These are phyloP conservation scores for Limnephilus auricula DNA, from an alignment of 2,888 invertebrate species.

Conservation along the genomic window DNA sequence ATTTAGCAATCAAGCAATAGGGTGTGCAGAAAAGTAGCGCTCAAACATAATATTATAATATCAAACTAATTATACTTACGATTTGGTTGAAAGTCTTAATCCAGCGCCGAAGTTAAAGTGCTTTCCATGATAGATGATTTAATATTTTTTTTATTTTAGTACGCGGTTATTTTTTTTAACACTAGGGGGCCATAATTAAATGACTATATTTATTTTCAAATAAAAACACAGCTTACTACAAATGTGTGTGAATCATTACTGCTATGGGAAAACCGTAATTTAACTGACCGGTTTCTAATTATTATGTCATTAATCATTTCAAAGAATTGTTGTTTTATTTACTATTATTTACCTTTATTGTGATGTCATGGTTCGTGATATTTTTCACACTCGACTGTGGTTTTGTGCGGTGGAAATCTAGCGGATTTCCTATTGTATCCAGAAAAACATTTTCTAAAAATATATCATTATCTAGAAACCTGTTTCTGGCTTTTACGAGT, in stretches of 20 bases:
- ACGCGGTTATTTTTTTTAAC: no score
- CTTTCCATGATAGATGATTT: no score
- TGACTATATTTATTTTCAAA: no score
- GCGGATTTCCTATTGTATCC: neutral
- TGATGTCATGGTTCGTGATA: neutral
- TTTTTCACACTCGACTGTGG: neutral
- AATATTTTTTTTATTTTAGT: no score
- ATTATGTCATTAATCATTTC: neutral
- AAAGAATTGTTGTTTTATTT: neutral
- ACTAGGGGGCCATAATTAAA: no score
- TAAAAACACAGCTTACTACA: no score
- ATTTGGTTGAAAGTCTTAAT: no score
- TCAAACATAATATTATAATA: neutral
- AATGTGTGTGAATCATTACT: neutral
- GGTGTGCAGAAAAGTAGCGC: neutral
- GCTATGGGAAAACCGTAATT: neutral
- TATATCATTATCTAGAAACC: neutral
- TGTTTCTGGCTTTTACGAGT: neutral
- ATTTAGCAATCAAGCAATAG: neutral
- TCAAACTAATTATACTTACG: no score
- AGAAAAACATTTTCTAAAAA: neutral
- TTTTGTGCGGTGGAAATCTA: neutral
- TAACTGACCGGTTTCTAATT: neutral
- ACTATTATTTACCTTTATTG: neutral
- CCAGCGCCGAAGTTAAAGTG: no score